Evolutionary conservation across 2,888 invertebrate genomes (phyloP), one percentile per base, ranked within the genome.

Genomic region (Andrena hattorfiana): DNA sequence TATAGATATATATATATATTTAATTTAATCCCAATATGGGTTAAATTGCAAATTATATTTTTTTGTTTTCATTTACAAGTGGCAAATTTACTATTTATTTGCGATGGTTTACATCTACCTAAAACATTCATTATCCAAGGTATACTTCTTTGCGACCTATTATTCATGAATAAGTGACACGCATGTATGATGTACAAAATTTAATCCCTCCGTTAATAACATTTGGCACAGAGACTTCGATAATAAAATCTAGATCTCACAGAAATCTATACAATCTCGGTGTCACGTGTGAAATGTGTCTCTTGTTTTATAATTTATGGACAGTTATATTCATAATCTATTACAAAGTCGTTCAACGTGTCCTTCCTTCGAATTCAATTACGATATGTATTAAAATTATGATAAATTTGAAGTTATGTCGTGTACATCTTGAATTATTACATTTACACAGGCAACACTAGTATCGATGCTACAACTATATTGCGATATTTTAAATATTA

Each of bases 21-120:
- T 86, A 86, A 86, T 85, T 87, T 85, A 83, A 83, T 84, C 85
- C 89, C 91, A 90, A 91, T 91, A 89, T 91, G 90, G 89, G 89
- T 88, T 88, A 85, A 85, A 81, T 74, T 87, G 86, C 82, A 88
- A 89, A 86, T 89, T 82, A 74, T 85, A 83, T 86, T 79, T 66
- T 84, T 83, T 48, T 56, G 71, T 68, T 73, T 84, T 78, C 81
- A 89, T 85, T 86, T 87, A 86, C 83, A 71, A 77, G 78, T 84
- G 76, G 85, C 81, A 77, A 86, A 83, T 76, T 85, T 78, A 71
- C 73, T 84, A 59, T 81, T 71, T 63, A 74, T 73, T 72, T 79
- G 64, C 51, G 62, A 81, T 77, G 67, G 66, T 69, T 86, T 78
- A 79, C 63, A 80, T 78, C 85, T 60, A 84, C 68, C 81, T 86